A percentile compares a stretch with the other conserved stretches of the same genome.
Evolutionary conservation across 2,888 invertebrate species (phyloP).

Genomic region (Parnassius orleans): DNA sequence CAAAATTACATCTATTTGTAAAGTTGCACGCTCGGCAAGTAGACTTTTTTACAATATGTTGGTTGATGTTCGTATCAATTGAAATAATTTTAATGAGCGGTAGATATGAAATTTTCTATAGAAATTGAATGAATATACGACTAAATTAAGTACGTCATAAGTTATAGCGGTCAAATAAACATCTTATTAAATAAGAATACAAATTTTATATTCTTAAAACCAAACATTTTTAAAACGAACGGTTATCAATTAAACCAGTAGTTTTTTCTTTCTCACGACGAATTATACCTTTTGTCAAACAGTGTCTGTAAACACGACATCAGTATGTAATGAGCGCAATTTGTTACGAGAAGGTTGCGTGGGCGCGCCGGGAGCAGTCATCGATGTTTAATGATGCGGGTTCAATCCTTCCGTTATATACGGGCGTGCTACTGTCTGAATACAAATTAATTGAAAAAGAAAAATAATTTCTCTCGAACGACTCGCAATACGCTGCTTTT

Average conservation of each 20-base stretch:
- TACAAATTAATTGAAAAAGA: constrained; percentile 52
- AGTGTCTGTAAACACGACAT: constrained; percentile 49
- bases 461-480: constrained; percentile 43
- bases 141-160: too few species aligned
- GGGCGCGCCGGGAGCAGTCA: constrained; percentile 54
- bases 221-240: not conserved
- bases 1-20: too few species aligned
- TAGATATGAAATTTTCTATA: too few species aligned
- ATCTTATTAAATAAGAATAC: too few species aligned
- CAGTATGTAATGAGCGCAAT: constrained; percentile 66
- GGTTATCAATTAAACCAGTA: constrained; percentile 7
- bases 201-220: too few species aligned
- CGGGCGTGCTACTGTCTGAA: constrained; percentile 52
- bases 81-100: too few species aligned
- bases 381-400: constrained; percentile 64
- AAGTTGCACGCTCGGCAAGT: too few species aligned
- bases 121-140: not conserved
- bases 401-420: constrained; percentile 55
- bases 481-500: constrained; percentile 8
- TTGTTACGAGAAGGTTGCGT: constrained; percentile 62
- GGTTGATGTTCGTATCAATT: too few species aligned
- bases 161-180: too few species aligned
- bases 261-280: constrained; percentile 18
- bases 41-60: too few species aligned
- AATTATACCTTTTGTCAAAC: constrained; percentile 27